Percentiles rank a stretch among this genome's conserved stretches.
Evolutionary conservation across 2,888 invertebrate species (phyloP).

Genomic region (Diabrotica balteata): DNA sequence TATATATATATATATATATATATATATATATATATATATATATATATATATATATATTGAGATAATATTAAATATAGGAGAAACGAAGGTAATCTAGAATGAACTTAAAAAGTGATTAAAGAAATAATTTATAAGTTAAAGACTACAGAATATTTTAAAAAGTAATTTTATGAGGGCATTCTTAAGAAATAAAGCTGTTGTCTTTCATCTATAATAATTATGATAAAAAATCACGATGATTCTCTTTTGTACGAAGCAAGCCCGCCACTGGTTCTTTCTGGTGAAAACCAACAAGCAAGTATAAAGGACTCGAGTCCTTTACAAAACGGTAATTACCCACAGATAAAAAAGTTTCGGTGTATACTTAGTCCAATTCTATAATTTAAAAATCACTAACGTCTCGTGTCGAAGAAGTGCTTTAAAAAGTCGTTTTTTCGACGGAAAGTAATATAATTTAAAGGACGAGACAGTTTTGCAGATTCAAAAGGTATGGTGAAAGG

Average conservation of each 20-base stretch:
- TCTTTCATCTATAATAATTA: no score
- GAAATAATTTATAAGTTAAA: no score
- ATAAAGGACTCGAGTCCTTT: background rate
- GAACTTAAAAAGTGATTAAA: no score
- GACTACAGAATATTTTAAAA: no score
- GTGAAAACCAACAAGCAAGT: constrained; percentile 4
- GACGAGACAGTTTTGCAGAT: background rate
- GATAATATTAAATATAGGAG: no score
- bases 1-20: no score
- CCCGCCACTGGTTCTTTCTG: background rate
- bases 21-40: no score
- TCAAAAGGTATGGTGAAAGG: background rate
- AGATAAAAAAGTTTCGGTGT: constrained; percentile 18
- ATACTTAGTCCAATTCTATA: constrained; percentile 12
- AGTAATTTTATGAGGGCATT: no score
- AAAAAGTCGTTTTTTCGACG: background rate
- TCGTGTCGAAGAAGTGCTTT: background rate
- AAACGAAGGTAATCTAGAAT: no score
- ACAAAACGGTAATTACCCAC: constrained; percentile 19
- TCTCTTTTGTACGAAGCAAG: background rate
- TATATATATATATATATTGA: no score
- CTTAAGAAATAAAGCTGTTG: no score
- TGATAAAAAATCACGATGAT: no score
- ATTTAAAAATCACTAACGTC: constrained; percentile 13
- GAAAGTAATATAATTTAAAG: constrained; percentile 1